Percentiles rank a stretch among this genome's conserved stretches.
phyloP scores from a whole-genome alignment of 2,797 vertebrate species.

The Phyllotis vaccarum region DNA sequence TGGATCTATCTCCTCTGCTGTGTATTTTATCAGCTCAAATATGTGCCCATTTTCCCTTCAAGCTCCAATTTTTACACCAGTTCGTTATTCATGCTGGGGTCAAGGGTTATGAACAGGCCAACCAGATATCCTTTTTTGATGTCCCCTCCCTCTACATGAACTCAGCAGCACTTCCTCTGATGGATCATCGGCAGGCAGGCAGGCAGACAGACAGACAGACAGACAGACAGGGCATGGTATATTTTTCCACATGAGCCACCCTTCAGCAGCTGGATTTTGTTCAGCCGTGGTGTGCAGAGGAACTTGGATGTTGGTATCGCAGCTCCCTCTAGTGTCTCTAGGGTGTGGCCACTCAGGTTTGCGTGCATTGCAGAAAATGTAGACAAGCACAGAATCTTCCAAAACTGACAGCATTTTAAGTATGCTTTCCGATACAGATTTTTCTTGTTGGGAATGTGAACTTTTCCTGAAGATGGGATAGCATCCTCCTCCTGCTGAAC shows the following conservation, averaged over 20 bases:
- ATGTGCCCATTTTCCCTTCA: not conserved
- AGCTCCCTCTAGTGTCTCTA: conserved; percentile 64
- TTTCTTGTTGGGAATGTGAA: not conserved
- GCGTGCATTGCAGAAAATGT: conserved; percentile 1
- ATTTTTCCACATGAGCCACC: not conserved
- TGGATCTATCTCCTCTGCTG: not conserved
- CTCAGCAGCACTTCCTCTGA: not conserved
- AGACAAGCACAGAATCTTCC: not conserved
- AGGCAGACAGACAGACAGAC: not conserved
- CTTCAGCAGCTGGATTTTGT: not conserved
- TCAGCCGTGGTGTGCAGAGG: not conserved
- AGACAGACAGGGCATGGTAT: not conserved
- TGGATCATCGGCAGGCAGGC: not conserved
- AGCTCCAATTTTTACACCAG: not conserved
- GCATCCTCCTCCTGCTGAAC: not conserved
- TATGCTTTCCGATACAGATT: conserved; percentile 16
- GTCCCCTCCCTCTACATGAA: not conserved
- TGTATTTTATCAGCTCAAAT: conserved; percentile 37
- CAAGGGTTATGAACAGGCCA: not conserved
- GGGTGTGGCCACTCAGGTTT: not conserved
- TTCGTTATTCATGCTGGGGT: not conserved
- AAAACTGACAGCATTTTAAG: conserved; percentile 10
- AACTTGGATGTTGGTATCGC: not conserved
- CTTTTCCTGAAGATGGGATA: not conserved
- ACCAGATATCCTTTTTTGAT: not conserved